Evolutionary conservation across 2,888 invertebrate species (phyloP), one percentile per base, ranked within the genome.

Genomic region (Drosophila hawaiiensis): DNA sequence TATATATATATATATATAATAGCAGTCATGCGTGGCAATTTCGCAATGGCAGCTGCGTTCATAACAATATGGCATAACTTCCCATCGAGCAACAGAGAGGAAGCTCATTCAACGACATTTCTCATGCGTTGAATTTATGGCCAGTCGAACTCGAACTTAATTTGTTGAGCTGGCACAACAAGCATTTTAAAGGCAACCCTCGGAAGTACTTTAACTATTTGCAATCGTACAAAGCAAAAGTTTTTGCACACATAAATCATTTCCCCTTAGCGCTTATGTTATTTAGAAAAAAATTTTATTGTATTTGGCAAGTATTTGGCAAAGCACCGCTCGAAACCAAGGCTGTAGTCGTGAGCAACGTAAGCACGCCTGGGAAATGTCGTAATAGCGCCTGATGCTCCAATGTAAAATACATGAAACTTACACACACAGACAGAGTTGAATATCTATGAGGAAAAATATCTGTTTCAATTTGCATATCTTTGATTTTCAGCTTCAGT

Each of bases 391-490:
- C 88, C 85, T 71, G 53, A 73, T 75, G 73, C 74, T 74, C 53
- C 84, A 73, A 84, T 86, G 64, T 72, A 83, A 81, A 81, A 78
- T 79, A 86, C 89, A 89, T 85, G 83, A 76, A 79, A 63, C 43
- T 58, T 54, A 62, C 50, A 41, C 33, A 56, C 22, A 49, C 25
- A 50, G 16, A 50, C 16, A 39, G 39, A 28, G 53, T 49, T 68
- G 76, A 68, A 55, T 76, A 59, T 64, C 52, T 68, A 68, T 76
- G 67, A 68, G 73, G 62, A 73, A 73, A 76, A 82, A 80, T 90
- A 90, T 90, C 89, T 90, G 87, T 90, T 87, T 87, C 90, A 87
- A 87, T 87, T 87, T 90, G 87, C 90, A 87, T 87, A 87, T 90
- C 90, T 87, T 90, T 87, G 87, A 87, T 87, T 87, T 84, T 55